Percentiles rank a stretch among this genome's conserved stretches.
These are phyloP conservation scores for Xerus inauris DNA, from an alignment of 2,113 vertebrate genomes.

Conservation along the genomic window DNA sequence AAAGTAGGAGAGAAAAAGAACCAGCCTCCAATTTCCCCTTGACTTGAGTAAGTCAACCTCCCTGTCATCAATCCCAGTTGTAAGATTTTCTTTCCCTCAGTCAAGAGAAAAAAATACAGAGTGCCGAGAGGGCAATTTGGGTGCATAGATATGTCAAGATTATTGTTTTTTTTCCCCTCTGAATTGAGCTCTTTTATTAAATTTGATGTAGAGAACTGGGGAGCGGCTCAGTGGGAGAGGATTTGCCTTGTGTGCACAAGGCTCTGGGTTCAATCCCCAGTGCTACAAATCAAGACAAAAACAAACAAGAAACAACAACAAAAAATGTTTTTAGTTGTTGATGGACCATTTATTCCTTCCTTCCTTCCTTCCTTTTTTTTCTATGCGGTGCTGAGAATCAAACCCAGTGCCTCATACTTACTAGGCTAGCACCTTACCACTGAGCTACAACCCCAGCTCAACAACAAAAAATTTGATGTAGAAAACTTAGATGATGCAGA, in stretches of 20 bases:
- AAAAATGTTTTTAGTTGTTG: too few relatives aligned
- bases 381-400: too few relatives aligned
- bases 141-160: neutral
- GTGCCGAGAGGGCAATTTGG: neutral
- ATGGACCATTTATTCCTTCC: too few relatives aligned
- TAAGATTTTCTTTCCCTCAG: neutral
- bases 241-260: too few relatives aligned
- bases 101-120: neutral
- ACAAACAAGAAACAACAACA: too few relatives aligned
- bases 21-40: neutral
- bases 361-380: too few relatives aligned
- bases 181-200: conserved; percentile 9
- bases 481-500: conserved; percentile 22
- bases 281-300: too few relatives aligned
- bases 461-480: neutral
- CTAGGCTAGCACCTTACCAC: too few relatives aligned
- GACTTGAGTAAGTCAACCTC: neutral
- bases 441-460: too few relatives aligned
- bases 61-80: neutral
- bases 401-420: too few relatives aligned
- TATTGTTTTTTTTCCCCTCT: neutral
- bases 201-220: neutral
- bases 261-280: too few relatives aligned
- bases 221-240: too few relatives aligned
- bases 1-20: neutral